Percentiles rank a stretch among this genome's conserved stretches.
Conservation (phyloP, 2,888 invertebrate species). For the Mesodorylaimus sp. region DNA sequence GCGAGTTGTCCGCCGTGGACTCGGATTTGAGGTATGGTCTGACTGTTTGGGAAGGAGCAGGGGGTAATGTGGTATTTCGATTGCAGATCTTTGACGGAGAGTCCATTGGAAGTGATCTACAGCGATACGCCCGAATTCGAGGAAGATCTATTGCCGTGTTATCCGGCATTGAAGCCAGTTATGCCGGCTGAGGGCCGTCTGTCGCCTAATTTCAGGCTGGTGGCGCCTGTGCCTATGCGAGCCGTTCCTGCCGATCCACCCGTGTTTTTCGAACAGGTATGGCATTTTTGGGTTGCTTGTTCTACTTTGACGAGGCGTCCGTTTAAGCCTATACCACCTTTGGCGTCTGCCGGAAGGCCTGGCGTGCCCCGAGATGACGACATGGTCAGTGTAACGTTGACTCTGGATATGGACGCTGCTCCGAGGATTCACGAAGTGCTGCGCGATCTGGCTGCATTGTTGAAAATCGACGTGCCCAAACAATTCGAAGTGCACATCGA, state of each 20-base stretch:
- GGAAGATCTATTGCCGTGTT: neutral
- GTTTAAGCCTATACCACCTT: too few species aligned
- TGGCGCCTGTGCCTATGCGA: neutral
- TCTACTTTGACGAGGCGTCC: neutral
- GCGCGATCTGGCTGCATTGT: slow-evolving; percentile 6
- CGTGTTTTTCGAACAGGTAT: neutral
- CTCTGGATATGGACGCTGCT: slow-evolving; percentile 2
- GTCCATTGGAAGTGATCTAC: neutral
- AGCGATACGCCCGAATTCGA: neutral
- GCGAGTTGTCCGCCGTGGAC: too few species aligned
- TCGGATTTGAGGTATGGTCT: too few species aligned
- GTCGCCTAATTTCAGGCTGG: slow-evolving; percentile 8
- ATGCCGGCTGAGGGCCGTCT: slow-evolving; percentile 6
- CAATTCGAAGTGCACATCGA: slow-evolving; percentile 15
- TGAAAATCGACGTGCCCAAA: slow-evolving; percentile 8
- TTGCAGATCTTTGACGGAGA: neutral
- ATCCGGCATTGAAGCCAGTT: slow-evolving; percentile 1
- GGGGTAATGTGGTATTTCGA: too few species aligned
- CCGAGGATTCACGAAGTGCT: slow-evolving; percentile 2
- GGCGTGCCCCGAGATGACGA: neutral
- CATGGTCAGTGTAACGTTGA: slow-evolving; percentile 1
- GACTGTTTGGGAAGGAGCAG: too few species aligned
- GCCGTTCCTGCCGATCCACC: slow-evolving; percentile 3
- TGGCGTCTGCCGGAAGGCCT: neutral
- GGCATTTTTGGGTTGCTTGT: neutral